Conservation (phyloP, 2,113 vertebrate genomes). For the Toxotes chatareus region DNA sequence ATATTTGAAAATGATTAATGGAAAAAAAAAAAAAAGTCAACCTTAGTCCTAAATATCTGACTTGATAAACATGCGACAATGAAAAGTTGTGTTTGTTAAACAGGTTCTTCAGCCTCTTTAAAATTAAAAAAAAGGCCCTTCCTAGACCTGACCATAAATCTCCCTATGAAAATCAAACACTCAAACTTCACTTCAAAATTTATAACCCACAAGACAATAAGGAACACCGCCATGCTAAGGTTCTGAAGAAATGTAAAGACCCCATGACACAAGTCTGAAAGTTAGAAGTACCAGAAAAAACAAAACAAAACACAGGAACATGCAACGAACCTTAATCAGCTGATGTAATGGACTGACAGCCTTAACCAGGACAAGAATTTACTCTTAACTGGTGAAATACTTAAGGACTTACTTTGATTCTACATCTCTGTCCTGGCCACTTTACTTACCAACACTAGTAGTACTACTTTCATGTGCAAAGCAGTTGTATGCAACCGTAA, state of each 20-base stretch:
- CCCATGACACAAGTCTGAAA: slow-evolving; percentile 7
- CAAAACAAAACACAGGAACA: slow-evolving; percentile 2
- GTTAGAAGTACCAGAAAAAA: slow-evolving; percentile 7
- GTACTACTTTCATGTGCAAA: not conserved
- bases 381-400: not conserved
- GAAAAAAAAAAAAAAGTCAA: no score
- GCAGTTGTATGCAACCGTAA: not conserved
- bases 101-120: not conserved
- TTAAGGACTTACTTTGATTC: not conserved
- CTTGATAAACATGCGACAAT: not conserved
- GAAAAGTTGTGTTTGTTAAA: not conserved
- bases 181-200: not conserved
- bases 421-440: not conserved
- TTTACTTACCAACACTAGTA: not conserved
- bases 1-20: no score
- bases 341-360: not conserved
- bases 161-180: not conserved
- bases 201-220: slow-evolving; percentile 8
- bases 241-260: not conserved
- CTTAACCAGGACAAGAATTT: not conserved
- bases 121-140: not conserved
- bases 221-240: slow-evolving; percentile 4
- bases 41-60: no score
- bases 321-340: slow-evolving; percentile 24
- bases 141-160: not conserved